Base-by-base conservation (phyloP, 2,113 vertebrate species). In the Spea bombifrons region DNA sequence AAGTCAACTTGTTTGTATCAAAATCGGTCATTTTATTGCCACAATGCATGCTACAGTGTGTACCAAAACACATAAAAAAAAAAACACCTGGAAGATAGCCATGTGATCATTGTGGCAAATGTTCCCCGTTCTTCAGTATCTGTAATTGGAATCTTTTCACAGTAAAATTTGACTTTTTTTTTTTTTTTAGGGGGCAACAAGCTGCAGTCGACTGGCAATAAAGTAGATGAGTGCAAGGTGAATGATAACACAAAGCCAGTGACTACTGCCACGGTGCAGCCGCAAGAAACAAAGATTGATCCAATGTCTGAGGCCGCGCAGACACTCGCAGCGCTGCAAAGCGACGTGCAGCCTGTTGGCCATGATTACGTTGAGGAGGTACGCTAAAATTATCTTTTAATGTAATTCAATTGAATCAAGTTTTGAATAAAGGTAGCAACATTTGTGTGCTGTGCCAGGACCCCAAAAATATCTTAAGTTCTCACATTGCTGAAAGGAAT, bases 351-450 rank as follows among this genome's bases (percentile, higher is more conserved):
- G 70, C 97, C 97, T 15, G 97, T 99, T 1, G 97, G 97, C 13
- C 96, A 99, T 75, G 97, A 99, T 83, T 99, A 99, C 81, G 97
- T 99, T 48, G 97, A 99, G 67, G 97, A 99, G 93, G 97, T 99
- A 91, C n/a, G 85, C 50, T 48, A 30, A 30, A 30, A 30, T 30
- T 30, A 30, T 30, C 30, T 30, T 30, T 30, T 30, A 1, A 30
- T 30, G 30, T 30, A 30, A 30, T 30, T 30, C 30, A 30, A 30
- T 30, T 30, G 30, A 30, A 30, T 30, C 30, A 30, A 30, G 30
- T 30, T 30, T 30, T 30, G 30, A n/a, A n/a, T 30, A 30, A 30
- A 30, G 30, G 30, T 30, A 30, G 30, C 30, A 30, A 30, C 30
- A 30, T 30, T 30, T 30, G 30, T 30, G 30, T 30, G 30, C 30